A percentile compares a stretch with the other conserved stretches of the same genome.
These are phyloP conservation scores for Colinus virginianus DNA, from an alignment of 2,113 vertebrate species.

Conservation along the genomic window DNA sequence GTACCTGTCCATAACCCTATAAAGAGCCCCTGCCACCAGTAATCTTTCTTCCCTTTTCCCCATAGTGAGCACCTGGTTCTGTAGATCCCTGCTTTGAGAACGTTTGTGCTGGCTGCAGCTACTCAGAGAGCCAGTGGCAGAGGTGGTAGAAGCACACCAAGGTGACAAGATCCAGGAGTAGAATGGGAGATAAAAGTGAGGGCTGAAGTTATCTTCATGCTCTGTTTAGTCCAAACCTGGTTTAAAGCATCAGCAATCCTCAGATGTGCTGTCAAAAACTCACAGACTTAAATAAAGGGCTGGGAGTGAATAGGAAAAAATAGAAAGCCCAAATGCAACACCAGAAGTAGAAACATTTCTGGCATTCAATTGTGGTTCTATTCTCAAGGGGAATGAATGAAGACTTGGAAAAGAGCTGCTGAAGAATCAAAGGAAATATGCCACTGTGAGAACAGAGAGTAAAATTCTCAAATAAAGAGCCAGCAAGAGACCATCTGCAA, in stretches of 20 bases:
- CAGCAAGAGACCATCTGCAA: background rate
- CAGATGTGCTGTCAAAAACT: background rate
- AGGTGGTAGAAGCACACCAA: accelerated
- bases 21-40: background rate
- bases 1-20: background rate
- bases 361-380: background rate
- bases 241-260: conserved; percentile 28
- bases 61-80: accelerated
- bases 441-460: background rate
- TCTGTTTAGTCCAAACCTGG: background rate
- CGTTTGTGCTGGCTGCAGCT: accelerated
- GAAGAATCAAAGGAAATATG: background rate
- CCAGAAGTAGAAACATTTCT: background rate
- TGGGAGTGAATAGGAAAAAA: background rate
- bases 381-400: conserved; percentile 15
- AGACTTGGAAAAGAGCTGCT: conserved; percentile 14
- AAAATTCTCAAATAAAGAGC: background rate
- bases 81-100: background rate
- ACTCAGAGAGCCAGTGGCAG: background rate
- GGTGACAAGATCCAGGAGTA: background rate
- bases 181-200: background rate
- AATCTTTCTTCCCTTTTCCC: background rate
- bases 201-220: background rate
- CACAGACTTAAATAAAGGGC: background rate
- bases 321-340: background rate